phyloP scores from a whole-genome alignment of 53 echinoderm and acorn worm genomes.

The Astropecten irregularis region DNA sequence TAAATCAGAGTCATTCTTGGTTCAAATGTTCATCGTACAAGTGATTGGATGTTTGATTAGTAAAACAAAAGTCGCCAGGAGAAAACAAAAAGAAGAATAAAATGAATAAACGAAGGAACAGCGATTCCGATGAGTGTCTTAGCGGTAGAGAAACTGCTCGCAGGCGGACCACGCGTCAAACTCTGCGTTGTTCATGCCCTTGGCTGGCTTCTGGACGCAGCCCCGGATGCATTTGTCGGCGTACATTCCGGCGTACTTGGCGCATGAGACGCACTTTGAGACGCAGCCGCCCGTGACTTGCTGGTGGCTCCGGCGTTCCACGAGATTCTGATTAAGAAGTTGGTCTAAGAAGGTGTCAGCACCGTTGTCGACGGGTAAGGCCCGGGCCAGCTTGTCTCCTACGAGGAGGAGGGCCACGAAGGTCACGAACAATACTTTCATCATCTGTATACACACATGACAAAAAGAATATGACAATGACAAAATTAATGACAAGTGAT shows the following conservation, averaged over 20 bases:
- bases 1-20: no score
- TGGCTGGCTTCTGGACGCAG: not conserved
- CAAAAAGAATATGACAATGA: not conserved
- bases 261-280: constrained; percentile 25
- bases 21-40: no score
- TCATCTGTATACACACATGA: constrained; percentile 38
- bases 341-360: constrained; percentile 17
- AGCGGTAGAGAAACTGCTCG: constrained; percentile 39
- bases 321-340: constrained; percentile 1
- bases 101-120: no score
- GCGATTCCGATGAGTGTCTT: no score
- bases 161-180: constrained; percentile 37
- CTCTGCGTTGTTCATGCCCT: constrained; percentile 23
- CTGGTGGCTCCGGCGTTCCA: constrained; percentile 42
- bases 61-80: not conserved
- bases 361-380: constrained; percentile 13
- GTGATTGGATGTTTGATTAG: not conserved
- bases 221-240: constrained; percentile 42
- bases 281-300: constrained; percentile 8
- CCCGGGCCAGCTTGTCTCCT: constrained; percentile 5
- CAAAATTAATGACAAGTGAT: no score
- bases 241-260: constrained; percentile 28
- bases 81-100: not conserved
- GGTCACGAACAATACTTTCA: not conserved
- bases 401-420: constrained; percentile 38